A percentile compares a stretch with the other conserved stretches of the same genome.
Evolutionary conservation across 2,888 invertebrate genomes (phyloP).

Genomic region (Pseudococcus viburni): DNA sequence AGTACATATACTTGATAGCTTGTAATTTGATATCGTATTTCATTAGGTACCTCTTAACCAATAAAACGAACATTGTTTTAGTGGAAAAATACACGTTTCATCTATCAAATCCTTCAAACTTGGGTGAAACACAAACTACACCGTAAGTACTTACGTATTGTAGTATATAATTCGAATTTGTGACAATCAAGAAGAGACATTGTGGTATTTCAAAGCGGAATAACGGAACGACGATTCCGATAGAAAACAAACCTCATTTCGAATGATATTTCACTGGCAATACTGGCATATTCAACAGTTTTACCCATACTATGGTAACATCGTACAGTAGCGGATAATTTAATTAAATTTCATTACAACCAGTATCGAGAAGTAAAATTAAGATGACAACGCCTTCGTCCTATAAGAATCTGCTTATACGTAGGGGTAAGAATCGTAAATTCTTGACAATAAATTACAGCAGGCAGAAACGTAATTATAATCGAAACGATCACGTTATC

Average conservation of each 20-base stretch:
- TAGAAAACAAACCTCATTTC: slow-evolving; percentile 22
- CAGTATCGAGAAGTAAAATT: slow-evolving; percentile 2
- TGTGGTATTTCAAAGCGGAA: background rate
- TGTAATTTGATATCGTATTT: too few species aligned
- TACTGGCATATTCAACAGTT: background rate
- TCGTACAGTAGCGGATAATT: background rate
- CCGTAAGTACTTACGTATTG: background rate
- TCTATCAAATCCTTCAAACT: slow-evolving; percentile 8
- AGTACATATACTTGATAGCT: too few species aligned
- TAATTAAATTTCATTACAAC: background rate
- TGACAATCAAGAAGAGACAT: slow-evolving; percentile 7
- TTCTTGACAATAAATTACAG: too few species aligned
- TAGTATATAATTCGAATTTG: slow-evolving; percentile 4
- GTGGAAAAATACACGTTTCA: background rate
- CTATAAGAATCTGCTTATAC: too few species aligned
- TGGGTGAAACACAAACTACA: background rate
- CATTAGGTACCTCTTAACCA: too few species aligned
- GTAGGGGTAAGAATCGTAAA: too few species aligned
- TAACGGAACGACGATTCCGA: background rate
- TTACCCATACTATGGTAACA: background rate
- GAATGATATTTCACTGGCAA: background rate
- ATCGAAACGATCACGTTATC: too few species aligned
- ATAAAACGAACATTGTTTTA: too few species aligned
- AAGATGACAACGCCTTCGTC: background rate
- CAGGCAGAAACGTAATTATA: too few species aligned